phyloP scores from a whole-genome alignment of 2,888 invertebrate genomes.

The Archips crataeganus region DNA sequence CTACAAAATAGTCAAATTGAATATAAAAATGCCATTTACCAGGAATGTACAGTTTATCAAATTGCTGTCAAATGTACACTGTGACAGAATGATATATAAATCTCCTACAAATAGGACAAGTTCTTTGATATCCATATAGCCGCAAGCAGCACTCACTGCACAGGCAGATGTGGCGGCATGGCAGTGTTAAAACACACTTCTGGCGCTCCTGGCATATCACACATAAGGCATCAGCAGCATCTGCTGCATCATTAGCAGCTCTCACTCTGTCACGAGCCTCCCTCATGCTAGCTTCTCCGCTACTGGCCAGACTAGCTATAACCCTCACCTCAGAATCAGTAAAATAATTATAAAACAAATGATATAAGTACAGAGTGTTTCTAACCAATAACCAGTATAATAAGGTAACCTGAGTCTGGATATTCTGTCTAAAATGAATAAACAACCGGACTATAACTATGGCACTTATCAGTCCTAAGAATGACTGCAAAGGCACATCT shows the following conservation, averaged over 20 bases:
- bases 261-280: constrained; percentile 50
- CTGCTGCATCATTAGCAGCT: constrained; percentile 55
- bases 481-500: constrained; percentile 80
- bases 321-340: constrained; percentile 72
- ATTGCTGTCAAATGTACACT: constrained; percentile 76
- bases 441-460: constrained; percentile 69
- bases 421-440: constrained; percentile 67
- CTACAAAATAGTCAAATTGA: constrained; percentile 34
- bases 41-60: constrained; percentile 35
- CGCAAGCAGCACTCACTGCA: constrained; percentile 81
- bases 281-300: constrained; percentile 58
- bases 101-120: constrained; percentile 84
- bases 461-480: constrained; percentile 72
- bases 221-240: constrained; percentile 75
- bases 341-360: constrained; percentile 72
- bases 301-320: constrained; percentile 67
- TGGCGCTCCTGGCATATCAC: constrained; percentile 84
- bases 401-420: constrained; percentile 56
- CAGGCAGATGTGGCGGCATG: constrained; percentile 85
- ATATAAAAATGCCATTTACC: constrained; percentile 33
- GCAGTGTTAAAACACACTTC: constrained; percentile 84
- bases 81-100: constrained; percentile 84
- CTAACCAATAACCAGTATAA: constrained; percentile 71
- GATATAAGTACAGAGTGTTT: constrained; percentile 71
- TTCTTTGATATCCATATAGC: constrained; percentile 79